Evolutionary conservation across 2,888 invertebrate genomes (phyloP), one percentile per base, ranked within the genome.

Genomic region (Rhodophaea formosa): DNA sequence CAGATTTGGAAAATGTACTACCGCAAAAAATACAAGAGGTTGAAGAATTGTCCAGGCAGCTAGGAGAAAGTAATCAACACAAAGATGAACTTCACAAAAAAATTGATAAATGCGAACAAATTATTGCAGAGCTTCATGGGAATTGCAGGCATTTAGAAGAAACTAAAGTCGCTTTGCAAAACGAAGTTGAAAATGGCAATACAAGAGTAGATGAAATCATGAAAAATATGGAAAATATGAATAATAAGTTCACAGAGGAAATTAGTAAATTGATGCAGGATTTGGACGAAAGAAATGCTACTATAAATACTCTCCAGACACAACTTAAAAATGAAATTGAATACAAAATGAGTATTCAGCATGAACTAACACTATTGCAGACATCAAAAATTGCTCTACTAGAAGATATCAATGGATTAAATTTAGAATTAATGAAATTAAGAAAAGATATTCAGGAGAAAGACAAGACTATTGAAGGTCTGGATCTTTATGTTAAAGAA

Each of bases 321-420:
- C 85, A 84, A 66, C 62, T 86, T 42, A 77, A 82, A 53, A 75
- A 78, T 62, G 86, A 86, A 68, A 82, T 83, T 17, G 62, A 79
- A 23, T 81, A 72, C 58, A 86, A 84, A 66, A 62, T 79, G 8
- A 63, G 62, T 29, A 62, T 82, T 45, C 79, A 84, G 66, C 69
- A 73, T 45, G 77, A 82, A 65, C 55, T 82, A 0, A 63, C 66
- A 7, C 64, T 74, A 59, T 58, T 77, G 32, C 68, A 73, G 10
- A 62, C 64, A 47, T 61, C 65, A n/a, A 75, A 73, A 62, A 60
- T 59, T 10, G 44, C 58, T 32, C 58, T 77, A 32, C 46, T 67
- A 14, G 73, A 77, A 30, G 69, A 75, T 51, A 43, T 74, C 5
- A 65, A 67, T 30, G 69, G 68, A 55, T 47, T 75, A 10, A 70